Percentiles rank a stretch among this genome's conserved stretches.
These are phyloP conservation scores for Carlito syrichta DNA, from an alignment of 2,113 vertebrate genomes.

Conservation along the genomic window DNA sequence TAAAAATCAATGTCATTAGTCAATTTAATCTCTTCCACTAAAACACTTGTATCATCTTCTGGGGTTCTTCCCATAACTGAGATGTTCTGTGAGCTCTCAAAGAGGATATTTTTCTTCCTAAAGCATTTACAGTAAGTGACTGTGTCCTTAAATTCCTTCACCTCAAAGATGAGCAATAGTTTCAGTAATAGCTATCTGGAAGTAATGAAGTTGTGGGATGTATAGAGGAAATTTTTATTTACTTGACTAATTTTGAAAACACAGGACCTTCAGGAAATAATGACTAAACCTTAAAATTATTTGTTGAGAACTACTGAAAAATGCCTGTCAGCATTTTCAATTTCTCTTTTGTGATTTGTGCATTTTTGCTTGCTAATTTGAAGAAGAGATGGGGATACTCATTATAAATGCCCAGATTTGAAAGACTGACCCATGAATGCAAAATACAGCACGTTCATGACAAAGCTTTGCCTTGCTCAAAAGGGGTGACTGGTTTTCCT, in stretches of 20 bases:
- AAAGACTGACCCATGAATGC: background rate
- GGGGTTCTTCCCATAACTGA: background rate
- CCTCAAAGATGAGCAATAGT: background rate
- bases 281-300: too few species aligned
- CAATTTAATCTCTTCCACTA: conserved; percentile 24
- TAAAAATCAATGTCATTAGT: conserved; percentile 25
- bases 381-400: background rate
- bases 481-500: background rate
- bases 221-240: background rate
- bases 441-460: background rate
- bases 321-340: background rate
- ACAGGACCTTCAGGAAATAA: too few species aligned
- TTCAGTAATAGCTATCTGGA: background rate
- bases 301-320: too few species aligned
- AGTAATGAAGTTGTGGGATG: background rate
- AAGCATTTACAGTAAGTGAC: background rate
- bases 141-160: background rate
- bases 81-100: background rate
- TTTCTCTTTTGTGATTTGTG: background rate
- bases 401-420: background rate
- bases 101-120: background rate
- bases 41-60: background rate
- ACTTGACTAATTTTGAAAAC: conserved; percentile 7
- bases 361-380: background rate
- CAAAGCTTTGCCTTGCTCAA: background rate